These are phyloP conservation scores for Thymelicus acteon DNA, from an alignment of 2,888 invertebrate genomes.

Conservation along the genomic window DNA sequence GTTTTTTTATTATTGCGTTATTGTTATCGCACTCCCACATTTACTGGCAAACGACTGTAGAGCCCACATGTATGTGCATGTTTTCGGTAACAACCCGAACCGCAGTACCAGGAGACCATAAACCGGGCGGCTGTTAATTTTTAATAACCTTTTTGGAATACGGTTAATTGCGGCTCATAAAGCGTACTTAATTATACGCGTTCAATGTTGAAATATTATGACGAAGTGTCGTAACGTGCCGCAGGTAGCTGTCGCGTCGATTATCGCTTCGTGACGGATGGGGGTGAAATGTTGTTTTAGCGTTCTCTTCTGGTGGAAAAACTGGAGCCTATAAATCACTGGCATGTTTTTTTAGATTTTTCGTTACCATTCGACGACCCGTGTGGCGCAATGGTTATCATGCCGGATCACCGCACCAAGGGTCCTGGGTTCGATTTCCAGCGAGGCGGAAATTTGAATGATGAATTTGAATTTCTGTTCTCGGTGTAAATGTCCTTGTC, in stretches of 20 bases:
- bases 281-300: background rate
- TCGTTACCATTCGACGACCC: no score
- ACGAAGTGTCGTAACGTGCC: slow-evolving; percentile 39
- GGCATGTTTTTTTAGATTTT: no score
- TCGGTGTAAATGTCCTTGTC: no score
- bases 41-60: slow-evolving; percentile 1
- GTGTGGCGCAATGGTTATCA: no score
- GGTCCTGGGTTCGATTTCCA: no score
- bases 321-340: no score
- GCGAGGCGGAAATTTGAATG: no score
- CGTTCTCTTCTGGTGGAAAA: background rate
- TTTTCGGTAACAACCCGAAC: slow-evolving; percentile 30
- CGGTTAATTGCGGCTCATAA: slow-evolving; percentile 41
- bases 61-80: background rate
- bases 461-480: no score
- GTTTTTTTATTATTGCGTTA: no score
- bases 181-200: slow-evolving; percentile 46
- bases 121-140: slow-evolving; percentile 39
- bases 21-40: background rate
- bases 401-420: no score
- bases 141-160: slow-evolving; percentile 43
- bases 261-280: slow-evolving; percentile 7
- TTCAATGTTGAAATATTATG: slow-evolving; percentile 51
- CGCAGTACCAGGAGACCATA: slow-evolving; percentile 21
- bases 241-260: slow-evolving; percentile 14